Evolutionary conservation across 2,797 vertebrate species (phyloP), one percentile per base, ranked within the genome.

Genomic region (Amazonetta brasiliensis): DNA sequence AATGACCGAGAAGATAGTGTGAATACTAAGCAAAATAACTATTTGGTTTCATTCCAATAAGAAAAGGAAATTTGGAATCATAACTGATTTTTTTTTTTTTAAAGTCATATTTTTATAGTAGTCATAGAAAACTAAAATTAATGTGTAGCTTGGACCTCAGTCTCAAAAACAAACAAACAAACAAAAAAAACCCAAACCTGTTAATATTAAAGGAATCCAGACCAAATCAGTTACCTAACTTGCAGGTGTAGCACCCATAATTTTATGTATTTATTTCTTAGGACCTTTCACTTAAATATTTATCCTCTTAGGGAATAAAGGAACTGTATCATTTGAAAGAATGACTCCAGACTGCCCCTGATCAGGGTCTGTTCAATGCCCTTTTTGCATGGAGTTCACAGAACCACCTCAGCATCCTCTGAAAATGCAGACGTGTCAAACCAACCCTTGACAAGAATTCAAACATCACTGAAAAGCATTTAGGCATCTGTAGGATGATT

Each of bases 1-100:
- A 43, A 30, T 11, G 10, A 50, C 37, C 17, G 22, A 63, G 67
- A 39, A 75, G 35, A 11, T 44, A 59, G 54, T 0, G 0, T 35
- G n/a, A 55, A 37, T 46, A 68, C 15, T 41, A 43, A 74, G 43
- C 15, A 76, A 31, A 93, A 58, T 7, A 58, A 67, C 3, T 41
- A 19, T 2, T 66, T 59, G 8, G 1, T 80, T 80, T 84, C 15
- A 3, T 46, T 18, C 12, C 52, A 63, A 4, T 31, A 33, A 11
- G 35, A 37, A 74, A 77, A 55, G 8, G 25, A 71, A 66, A 37
- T 68, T 60, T 86, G 6, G 35, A 87, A 63, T 5, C 3, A 2
- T 35, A 84, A 25, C 7, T 66, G 26, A 1, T 50, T 28, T 8
- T 41, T 30, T 43, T 12, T 46, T 64, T 31, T 12, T 20, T 63